Conservation (phyloP, 2,888 invertebrate genomes). For the Orthosia gracilis region DNA sequence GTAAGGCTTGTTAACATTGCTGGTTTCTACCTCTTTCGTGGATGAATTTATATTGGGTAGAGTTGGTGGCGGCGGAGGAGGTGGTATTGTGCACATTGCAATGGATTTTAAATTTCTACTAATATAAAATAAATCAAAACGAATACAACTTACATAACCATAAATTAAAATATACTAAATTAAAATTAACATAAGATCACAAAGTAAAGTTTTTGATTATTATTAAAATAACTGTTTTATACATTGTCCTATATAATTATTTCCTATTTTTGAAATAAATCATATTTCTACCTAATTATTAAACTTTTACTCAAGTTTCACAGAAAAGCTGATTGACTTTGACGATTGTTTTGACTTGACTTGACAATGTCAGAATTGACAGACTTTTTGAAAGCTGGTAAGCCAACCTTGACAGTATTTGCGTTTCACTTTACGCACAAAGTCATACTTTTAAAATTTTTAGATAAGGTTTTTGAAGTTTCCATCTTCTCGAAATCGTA, state of each 20-base stretch:
- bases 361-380: too few species aligned
- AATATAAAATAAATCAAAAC: slow-evolving; percentile 12
- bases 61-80: slow-evolving; percentile 76
- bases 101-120: background rate
- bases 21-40: slow-evolving; percentile 47
- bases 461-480: too few species aligned
- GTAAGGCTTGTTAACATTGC: slow-evolving; percentile 48
- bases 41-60: slow-evolving; percentile 57
- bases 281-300: background rate
- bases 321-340: background rate
- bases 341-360: background rate
- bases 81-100: slow-evolving; percentile 83
- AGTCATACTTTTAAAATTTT: too few species aligned
- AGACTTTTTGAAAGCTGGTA: too few species aligned
- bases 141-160: slow-evolving; percentile 55
- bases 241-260: slow-evolving; percentile 24
- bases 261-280: background rate
- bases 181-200: slow-evolving; percentile 15
- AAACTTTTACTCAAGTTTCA: background rate
- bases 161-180: slow-evolving; percentile 24
- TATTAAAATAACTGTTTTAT: background rate
- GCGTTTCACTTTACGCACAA: too few species aligned
- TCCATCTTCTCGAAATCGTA: too few species aligned
- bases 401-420: too few species aligned
- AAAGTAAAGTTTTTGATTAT: slow-evolving; percentile 7